Conservation (phyloP, 2,113 vertebrate genomes). For the Bucco capensis region DNA sequence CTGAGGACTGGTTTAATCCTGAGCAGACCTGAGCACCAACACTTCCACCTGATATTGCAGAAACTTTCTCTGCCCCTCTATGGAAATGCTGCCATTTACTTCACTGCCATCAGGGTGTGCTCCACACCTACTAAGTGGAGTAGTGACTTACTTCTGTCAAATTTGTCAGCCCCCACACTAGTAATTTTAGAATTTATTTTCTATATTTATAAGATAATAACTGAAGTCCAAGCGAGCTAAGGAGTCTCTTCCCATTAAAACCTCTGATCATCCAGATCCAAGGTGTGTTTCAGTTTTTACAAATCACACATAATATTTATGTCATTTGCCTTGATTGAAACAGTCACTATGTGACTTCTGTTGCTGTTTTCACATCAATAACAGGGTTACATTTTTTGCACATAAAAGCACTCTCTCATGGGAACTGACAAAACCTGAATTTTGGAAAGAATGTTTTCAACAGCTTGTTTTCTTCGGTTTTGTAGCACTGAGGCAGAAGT, state of each 20-base stretch:
- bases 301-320: not conserved
- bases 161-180: not conserved
- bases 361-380: not conserved
- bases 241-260: not conserved
- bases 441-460: not conserved
- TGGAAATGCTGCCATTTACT: not conserved
- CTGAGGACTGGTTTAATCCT: not conserved
- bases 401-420: not conserved
- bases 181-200: not conserved
- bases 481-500: not conserved
- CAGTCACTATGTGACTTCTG: not conserved
- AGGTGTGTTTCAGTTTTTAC: not conserved
- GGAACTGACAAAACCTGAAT: not conserved
- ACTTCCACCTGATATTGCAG: not conserved
- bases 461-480: not conserved
- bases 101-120: not conserved
- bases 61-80: not conserved
- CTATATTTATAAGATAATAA: not conserved
- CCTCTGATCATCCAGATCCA: not conserved
- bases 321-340: not conserved
- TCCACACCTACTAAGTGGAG: not conserved
- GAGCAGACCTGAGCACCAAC: not conserved
- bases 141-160: not conserved
- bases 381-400: no score
- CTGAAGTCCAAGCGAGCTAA: not conserved